These are phyloP conservation scores for Salpingus planirostris DNA, from an alignment of 2,888 invertebrate species.

Conservation along the genomic window DNA sequence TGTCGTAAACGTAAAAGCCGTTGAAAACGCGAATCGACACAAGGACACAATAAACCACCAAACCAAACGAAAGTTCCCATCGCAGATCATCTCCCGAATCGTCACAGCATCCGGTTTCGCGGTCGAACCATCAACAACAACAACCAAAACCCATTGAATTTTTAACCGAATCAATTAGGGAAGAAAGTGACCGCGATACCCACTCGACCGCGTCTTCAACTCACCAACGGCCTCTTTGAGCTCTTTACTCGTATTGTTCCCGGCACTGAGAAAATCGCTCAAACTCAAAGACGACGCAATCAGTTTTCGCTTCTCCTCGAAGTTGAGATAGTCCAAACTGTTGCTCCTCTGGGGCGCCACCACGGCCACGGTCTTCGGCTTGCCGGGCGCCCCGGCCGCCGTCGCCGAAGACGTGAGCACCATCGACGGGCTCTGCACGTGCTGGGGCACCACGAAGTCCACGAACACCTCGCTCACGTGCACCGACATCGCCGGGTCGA, in stretches of 20 bases:
- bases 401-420: conserved; percentile 13
- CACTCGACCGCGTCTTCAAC: conserved; percentile 14
- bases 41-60: too few relatives aligned
- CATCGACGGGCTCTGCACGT: conserved; percentile 31
- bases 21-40: too few relatives aligned
- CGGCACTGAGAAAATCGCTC: conserved; percentile 57
- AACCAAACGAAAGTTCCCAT: too few relatives aligned
- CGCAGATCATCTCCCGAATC: too few relatives aligned
- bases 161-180: too few relatives aligned
- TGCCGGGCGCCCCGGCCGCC: conserved; percentile 15
- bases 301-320: conserved; percentile 82
- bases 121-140: too few relatives aligned
- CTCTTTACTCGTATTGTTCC: conserved; percentile 30
- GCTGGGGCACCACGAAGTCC: conserved; percentile 5
- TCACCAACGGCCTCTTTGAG: conserved; percentile 37
- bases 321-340: conserved; percentile 82
- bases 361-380: conserved; percentile 54
- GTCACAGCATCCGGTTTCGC: too few relatives aligned
- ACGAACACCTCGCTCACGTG: conserved; percentile 9
- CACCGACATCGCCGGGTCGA: neutral
- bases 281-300: conserved; percentile 82
- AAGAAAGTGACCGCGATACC: neutral
- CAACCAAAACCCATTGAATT: too few relatives aligned
- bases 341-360: conserved; percentile 68
- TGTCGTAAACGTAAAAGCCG: too few relatives aligned